Evolutionary conservation across 2,113 vertebrate genomes (phyloP).

Genomic region (Oxygymnocypris stewartii): DNA sequence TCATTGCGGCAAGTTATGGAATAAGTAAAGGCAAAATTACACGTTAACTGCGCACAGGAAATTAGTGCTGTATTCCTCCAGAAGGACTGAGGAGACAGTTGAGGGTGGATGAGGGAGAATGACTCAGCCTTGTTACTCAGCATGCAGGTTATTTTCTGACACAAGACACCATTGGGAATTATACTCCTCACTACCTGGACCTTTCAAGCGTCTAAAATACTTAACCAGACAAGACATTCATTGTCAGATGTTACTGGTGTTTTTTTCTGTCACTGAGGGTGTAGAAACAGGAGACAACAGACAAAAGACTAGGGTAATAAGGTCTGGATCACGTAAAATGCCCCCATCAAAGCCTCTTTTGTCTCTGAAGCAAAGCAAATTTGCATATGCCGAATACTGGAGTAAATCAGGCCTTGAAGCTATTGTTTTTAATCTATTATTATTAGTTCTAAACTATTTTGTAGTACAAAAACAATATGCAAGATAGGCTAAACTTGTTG

Average conservation of each 20-base stretch:
- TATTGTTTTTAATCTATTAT: constrained; percentile 11
- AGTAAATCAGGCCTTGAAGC: constrained; percentile 17
- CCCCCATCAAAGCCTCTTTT: constrained; percentile 16
- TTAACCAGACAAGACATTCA: constrained; percentile 38
- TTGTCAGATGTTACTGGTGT: constrained; percentile 41
- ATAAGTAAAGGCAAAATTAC: neutral
- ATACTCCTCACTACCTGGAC: constrained; percentile 25
- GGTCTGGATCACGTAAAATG: constrained; percentile 37
- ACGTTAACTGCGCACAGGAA: neutral
- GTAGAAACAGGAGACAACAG: constrained; percentile 34
- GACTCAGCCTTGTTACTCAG: constrained; percentile 38
- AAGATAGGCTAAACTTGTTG: neutral
- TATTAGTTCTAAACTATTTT: neutral
- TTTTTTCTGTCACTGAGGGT: constrained; percentile 19
- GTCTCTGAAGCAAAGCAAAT: constrained; percentile 18
- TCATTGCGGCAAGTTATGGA: neutral
- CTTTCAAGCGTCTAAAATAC: constrained; percentile 35
- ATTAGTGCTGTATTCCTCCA: constrained; percentile 4
- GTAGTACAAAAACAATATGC: neutral
- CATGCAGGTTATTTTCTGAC: constrained; percentile 37
- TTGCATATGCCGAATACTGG: neutral
- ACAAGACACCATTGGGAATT: constrained; percentile 35
- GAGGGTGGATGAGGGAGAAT: constrained; percentile 12
- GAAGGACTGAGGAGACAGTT: neutral
- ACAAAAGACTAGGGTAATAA: constrained; percentile 7